Conservation (phyloP, 2,888 invertebrate genomes). For the Dione juno region DNA sequence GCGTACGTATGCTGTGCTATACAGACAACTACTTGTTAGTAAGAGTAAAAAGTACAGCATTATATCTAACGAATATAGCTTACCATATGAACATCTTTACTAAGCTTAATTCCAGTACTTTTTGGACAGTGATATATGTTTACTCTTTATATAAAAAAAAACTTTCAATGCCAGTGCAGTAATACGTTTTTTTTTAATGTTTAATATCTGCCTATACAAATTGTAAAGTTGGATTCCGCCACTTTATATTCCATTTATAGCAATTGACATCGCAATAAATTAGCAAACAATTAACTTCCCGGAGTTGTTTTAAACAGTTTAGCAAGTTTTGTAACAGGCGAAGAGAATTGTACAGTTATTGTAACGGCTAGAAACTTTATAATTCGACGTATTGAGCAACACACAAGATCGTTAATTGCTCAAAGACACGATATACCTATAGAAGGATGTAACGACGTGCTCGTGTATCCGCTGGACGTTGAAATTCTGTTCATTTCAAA, state of each 20-base stretch:
- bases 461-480: conserved; percentile 27
- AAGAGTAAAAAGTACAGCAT: not conserved
- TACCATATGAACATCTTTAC: no score
- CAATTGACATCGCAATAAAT: conserved; percentile 2
- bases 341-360: conserved; percentile 38
- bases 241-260: not conserved
- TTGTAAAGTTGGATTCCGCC: conserved; percentile 1
- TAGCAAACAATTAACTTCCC: conserved; percentile 9
- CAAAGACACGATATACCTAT: conserved; percentile 34
- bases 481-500: not conserved
- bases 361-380: conserved; percentile 42
- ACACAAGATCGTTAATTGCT: conserved; percentile 35
- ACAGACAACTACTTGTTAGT: not conserved
- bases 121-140: no score
- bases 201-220: not conserved
- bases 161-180: no score
- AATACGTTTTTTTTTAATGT: no score
- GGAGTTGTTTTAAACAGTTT: conserved; percentile 14
- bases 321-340: conserved; percentile 33
- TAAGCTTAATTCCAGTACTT: no score
- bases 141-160: no score
- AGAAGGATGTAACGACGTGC: conserved; percentile 34
- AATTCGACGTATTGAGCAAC: conserved; percentile 35
- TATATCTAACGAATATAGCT: no score
- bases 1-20: not conserved